phyloP scores from a whole-genome alignment of 2,888 invertebrate genomes.

The Elysia crispata region DNA sequence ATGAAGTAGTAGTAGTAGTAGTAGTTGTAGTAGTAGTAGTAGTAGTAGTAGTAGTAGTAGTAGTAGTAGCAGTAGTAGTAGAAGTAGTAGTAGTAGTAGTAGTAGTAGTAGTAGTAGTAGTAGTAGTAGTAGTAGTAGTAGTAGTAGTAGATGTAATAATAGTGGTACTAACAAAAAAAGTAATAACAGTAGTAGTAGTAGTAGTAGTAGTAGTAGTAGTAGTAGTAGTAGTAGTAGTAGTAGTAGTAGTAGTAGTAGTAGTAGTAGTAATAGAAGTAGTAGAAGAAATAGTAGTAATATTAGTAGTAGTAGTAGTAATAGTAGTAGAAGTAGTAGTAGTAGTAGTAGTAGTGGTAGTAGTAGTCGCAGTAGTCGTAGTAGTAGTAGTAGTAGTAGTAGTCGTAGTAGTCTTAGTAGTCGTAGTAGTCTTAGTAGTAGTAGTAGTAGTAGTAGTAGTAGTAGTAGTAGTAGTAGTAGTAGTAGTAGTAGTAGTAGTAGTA shows the following conservation, averaged over 20 bases:
- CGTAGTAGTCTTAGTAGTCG: no score
- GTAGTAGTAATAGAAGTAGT: no score
- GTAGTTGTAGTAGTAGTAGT: conserved; percentile 12
- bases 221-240: conserved; percentile 13
- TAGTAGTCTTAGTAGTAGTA: no score
- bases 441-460: no score
- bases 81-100: conserved; percentile 38
- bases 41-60: conserved; percentile 37
- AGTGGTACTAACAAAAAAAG: neutral
- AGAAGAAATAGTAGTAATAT: neutral
- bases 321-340: conserved; percentile 16
- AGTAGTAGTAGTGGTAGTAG: conserved; percentile 15
- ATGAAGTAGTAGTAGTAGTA: conserved; percentile 29
- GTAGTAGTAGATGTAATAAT: no score
- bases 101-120: conserved; percentile 3
- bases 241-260: neutral
- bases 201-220: conserved; percentile 37
- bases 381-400: no score
- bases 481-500: no score
- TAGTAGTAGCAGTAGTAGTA: conserved; percentile 3
- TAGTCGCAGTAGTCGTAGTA: no score
- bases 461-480: no score
- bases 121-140: conserved; percentile 17
- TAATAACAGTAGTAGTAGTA: conserved; percentile 26
- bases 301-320: no score